Percentiles rank a stretch among this genome's conserved stretches.
phyloP scores from a whole-genome alignment of 1,140 invertebrate genomes.

The Ceratosolen solmsi region DNA sequence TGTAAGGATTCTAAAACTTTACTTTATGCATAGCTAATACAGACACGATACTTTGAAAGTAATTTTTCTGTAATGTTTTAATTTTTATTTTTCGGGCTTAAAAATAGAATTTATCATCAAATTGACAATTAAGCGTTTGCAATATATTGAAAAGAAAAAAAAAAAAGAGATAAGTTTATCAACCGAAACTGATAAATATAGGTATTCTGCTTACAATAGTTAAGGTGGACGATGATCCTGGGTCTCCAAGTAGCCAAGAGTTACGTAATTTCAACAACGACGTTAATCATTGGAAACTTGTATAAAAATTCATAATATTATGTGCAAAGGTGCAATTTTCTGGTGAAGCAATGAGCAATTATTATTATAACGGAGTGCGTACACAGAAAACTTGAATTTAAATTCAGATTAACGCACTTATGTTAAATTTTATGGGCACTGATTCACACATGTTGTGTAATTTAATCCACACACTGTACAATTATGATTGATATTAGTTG shows the following conservation, averaged over 20 bases:
- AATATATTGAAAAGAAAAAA: too few species aligned
- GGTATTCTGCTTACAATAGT: too few species aligned
- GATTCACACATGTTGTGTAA: constrained; percentile 25
- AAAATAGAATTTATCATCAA: too few species aligned
- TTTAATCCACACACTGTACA: neutral
- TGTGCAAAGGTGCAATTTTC: constrained; percentile 31
- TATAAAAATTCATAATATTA: constrained; percentile 36
- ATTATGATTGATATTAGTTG: constrained; percentile 5
- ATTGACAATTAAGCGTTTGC: too few species aligned
- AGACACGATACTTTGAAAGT: neutral
- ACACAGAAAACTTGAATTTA: constrained; percentile 9
- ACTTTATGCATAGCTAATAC: neutral
- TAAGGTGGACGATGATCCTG: too few species aligned
- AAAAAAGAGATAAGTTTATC: too few species aligned
- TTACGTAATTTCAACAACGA: constrained; percentile 20
- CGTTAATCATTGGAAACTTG: neutral
- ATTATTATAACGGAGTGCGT: constrained; percentile 23
- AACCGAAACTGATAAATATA: too few species aligned
- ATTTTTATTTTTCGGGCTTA: too few species aligned
- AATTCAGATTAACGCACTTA: constrained; percentile 23
- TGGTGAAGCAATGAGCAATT: constrained; percentile 27
- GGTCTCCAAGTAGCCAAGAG: neutral
- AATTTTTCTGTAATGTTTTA: neutral
- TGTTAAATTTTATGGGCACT: neutral
- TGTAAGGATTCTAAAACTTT: neutral